Evolutionary conservation across 1,140 invertebrate species (phyloP).

Genomic region (Papilio aristodemus): DNA sequence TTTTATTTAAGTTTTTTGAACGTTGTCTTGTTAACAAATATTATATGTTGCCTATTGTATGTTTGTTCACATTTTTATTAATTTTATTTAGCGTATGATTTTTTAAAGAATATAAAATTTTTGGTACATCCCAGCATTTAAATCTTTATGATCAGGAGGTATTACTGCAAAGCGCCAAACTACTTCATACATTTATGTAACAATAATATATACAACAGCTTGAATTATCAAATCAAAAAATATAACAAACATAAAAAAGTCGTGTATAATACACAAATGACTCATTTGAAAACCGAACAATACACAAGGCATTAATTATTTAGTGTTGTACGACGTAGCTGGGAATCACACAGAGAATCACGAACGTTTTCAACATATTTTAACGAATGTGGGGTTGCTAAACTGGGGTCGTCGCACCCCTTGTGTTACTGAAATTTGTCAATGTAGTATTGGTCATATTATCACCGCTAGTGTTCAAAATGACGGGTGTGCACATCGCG

Average conservation of each 20-base stretch:
- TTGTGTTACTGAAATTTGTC: constrained; percentile 28
- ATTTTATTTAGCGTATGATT: too few relatives aligned
- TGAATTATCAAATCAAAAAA: not conserved
- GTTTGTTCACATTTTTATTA: too few relatives aligned
- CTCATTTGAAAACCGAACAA: constrained; percentile 29
- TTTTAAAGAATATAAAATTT: too few relatives aligned
- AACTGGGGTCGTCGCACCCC: constrained; percentile 9
- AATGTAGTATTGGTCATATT: constrained; percentile 6
- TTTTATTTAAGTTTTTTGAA: too few relatives aligned
- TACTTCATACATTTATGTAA: not conserved
- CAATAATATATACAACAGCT: not conserved
- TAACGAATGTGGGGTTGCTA: constrained; percentile 21
- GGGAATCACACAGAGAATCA: constrained; percentile 23
- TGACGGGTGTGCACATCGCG: not conserved
- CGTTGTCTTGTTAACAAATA: too few relatives aligned
- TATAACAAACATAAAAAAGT: not conserved
- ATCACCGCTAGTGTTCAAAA: constrained; percentile 5
- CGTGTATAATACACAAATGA: constrained; percentile 13
- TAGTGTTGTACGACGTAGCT: constrained; percentile 28
- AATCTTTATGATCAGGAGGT: too few relatives aligned
- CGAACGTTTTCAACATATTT: constrained; percentile 31
- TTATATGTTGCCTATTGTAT: too few relatives aligned
- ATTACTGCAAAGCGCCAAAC: too few relatives aligned
- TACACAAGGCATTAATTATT: constrained; percentile 30
- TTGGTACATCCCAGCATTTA: too few relatives aligned